These are phyloP conservation scores for Galerucella pusilla DNA, from an alignment of 2,888 invertebrate species.

Conservation along the genomic window DNA sequence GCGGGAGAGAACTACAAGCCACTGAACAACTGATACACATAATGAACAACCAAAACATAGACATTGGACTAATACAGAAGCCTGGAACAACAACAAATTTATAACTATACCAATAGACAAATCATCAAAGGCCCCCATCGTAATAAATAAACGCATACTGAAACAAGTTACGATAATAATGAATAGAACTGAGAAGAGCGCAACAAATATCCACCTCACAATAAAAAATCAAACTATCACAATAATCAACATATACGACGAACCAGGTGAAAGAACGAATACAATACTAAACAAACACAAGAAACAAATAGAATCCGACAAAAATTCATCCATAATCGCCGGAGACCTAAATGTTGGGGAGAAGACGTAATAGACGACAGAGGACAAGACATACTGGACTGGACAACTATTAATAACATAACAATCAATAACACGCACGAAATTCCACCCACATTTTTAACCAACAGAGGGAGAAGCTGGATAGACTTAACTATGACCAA, in stretches of 20 bases:
- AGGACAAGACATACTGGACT: slow-evolving; percentile 14
- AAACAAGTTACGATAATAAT: background rate
- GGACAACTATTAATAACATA: slow-evolving; percentile 15
- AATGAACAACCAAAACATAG: slow-evolving; percentile 5
- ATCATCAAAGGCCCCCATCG: background rate
- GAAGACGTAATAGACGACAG: slow-evolving; percentile 33
- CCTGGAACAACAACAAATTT: background rate
- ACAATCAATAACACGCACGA: slow-evolving; percentile 30
- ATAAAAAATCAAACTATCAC: background rate
- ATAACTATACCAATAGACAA: background rate
- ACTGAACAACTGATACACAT: slow-evolving; percentile 4
- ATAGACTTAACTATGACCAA: slow-evolving; percentile 41
- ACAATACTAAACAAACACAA: background rate
- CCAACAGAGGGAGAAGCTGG: slow-evolving; percentile 38
- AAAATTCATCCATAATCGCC: too few relatives aligned
- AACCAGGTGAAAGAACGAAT: too few relatives aligned
- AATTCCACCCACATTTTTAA: background rate
- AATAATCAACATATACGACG: background rate
- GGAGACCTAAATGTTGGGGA: slow-evolving; percentile 34
- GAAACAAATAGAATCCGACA: too few relatives aligned
- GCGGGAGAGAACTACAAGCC: background rate
- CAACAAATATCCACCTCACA: background rate
- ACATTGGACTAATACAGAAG: slow-evolving; percentile 1
- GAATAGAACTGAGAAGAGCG: background rate
- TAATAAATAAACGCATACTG: background rate